phyloP scores from a whole-genome alignment of 2,113 vertebrate genomes.

The Peucedramus taeniatus region DNA sequence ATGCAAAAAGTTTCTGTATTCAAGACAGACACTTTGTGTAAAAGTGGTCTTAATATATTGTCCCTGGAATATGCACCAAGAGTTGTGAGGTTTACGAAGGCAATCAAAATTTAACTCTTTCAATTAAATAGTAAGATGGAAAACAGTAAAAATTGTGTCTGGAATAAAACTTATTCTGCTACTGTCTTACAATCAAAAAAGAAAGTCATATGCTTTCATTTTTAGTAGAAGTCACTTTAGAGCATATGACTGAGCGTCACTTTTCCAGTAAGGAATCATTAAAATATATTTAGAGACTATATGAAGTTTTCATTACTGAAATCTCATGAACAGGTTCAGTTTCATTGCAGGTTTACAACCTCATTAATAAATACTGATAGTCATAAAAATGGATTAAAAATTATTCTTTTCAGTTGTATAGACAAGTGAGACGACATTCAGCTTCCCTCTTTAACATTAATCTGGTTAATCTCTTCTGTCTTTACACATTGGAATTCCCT shows the following conservation, averaged over 20 bases:
- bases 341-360: background rate
- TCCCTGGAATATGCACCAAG: background rate
- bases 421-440: background rate
- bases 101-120: background rate
- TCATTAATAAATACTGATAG: background rate
- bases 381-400: background rate
- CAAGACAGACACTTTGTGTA: background rate
- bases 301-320: background rate
- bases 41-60: background rate
- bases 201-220: background rate
- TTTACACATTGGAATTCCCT: background rate
- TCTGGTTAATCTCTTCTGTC: background rate
- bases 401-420: background rate
- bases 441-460: background rate
- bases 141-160: background rate
- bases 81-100: background rate
- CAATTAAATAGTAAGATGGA: background rate
- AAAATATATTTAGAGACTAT: background rate
- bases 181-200: background rate
- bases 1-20: background rate
- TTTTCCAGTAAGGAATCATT: background rate
- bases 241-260: background rate
- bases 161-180: background rate
- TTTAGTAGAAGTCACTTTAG: background rate
- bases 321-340: background rate